Conservation (phyloP, 2,888 invertebrate species). For the Megamerina dolium region DNA sequence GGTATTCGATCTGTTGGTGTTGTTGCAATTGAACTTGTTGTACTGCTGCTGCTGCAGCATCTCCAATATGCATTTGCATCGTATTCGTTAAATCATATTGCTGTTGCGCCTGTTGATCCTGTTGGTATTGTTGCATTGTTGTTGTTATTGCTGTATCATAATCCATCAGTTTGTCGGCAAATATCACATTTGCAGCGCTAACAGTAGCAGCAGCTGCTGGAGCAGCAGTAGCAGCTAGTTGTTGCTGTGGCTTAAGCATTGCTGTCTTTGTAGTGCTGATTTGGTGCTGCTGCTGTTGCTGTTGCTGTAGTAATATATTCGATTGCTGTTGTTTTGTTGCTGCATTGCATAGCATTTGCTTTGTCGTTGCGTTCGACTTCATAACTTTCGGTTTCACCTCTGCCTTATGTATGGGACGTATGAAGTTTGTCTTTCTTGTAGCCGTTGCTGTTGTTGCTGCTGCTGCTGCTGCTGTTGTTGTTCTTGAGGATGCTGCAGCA, state of each 20-base stretch:
- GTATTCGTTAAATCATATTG: conserved; percentile 1
- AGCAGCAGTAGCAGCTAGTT: conserved; percentile 1
- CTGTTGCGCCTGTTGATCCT: conserved; percentile 1
- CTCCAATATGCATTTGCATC: neutral
- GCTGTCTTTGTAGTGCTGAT: too few species aligned
- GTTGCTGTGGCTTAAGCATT: conserved; percentile 20
- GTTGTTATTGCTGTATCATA: neutral
- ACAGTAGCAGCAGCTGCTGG: neutral
- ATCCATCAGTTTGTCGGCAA: too few species aligned
- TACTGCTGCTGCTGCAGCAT: neutral
- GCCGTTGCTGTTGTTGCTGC: neutral
- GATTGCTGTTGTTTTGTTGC: conserved; percentile 22
- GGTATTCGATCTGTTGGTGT: conserved; percentile 5
- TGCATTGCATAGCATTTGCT: conserved; percentile 13
- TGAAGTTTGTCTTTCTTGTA: conserved; percentile 34
- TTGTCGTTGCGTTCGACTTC: conserved; percentile 24
- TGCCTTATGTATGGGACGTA: conserved; percentile 40
- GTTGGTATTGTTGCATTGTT: conserved; percentile 3
- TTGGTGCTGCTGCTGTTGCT: conserved; percentile 19
- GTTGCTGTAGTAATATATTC: conserved; percentile 10
- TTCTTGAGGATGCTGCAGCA: conserved; percentile 1
- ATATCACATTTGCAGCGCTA: too few species aligned
- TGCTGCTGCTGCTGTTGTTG: neutral
- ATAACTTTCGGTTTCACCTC: conserved; percentile 41
- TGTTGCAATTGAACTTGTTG: conserved; percentile 1